These are phyloP conservation scores for Nemurella pictetii DNA, from an alignment of 2,888 invertebrate genomes.

Conservation along the genomic window DNA sequence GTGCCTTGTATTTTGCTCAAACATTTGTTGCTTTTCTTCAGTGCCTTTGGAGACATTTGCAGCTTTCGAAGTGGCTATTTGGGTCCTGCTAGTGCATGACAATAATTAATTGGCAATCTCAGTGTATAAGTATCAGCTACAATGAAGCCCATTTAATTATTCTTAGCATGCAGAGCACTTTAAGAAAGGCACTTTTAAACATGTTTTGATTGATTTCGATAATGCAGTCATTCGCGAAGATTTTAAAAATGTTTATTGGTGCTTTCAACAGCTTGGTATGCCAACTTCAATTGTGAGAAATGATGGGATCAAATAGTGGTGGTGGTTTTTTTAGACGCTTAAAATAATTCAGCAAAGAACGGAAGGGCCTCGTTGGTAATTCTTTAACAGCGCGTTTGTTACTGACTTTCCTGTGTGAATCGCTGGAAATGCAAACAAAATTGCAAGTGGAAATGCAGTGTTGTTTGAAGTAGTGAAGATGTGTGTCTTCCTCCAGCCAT, in stretches of 20 bases:
- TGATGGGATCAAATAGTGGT: neutral
- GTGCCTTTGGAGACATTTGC: neutral
- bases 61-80: neutral
- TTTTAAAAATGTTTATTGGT: slow-evolving; percentile 31
- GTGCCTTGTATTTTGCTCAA: neutral
- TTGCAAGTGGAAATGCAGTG: too few species aligned
- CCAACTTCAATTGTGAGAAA: neutral
- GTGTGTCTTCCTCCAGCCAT: too few species aligned
- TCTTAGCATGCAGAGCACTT: neutral
- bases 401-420: too few species aligned
- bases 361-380: neutral
- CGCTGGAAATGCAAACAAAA: too few species aligned
- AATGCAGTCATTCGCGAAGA: neutral
- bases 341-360: neutral
- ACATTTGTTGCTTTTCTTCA: neutral
- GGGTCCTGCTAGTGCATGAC: too few species aligned
- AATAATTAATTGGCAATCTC: neutral
- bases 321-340: neutral
- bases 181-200: slow-evolving; percentile 23
- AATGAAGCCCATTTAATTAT: neutral
- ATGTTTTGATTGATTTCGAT: slow-evolving; percentile 25
- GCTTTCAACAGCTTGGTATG: slow-evolving; percentile 5
- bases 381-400: neutral
- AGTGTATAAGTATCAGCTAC: neutral
- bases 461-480: too few species aligned